phyloP scores from a whole-genome alignment of 2,113 vertebrate genomes.

The Boulengeromyrus knoepffleri region DNA sequence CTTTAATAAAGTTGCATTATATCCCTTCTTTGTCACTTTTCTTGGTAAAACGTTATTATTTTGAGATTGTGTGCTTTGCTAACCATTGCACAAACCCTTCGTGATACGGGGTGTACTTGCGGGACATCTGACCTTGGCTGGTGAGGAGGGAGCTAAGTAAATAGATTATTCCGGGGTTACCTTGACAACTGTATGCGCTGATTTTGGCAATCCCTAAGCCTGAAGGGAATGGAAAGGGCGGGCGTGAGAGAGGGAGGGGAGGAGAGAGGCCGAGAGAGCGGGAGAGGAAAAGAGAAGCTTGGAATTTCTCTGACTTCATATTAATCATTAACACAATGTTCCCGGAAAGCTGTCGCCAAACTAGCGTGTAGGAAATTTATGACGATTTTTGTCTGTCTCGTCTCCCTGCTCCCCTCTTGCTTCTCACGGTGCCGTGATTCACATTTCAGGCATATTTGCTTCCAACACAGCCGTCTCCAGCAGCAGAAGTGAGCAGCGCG shows the following conservation, averaged over 20 bases:
- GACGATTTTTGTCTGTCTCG: conserved; percentile 42
- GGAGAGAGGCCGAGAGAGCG: background rate
- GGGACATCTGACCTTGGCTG: conserved; percentile 81
- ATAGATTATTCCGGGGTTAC: conserved; percentile 87
- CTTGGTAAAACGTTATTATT: conserved; percentile 71
- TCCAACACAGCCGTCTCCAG: conserved; percentile 40
- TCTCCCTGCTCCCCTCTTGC: conserved; percentile 24
- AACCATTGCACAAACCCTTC: conserved; percentile 65
- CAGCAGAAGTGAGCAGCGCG: conserved; percentile 37
- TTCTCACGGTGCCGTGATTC: conserved; percentile 40
- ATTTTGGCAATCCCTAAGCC: conserved; percentile 84
- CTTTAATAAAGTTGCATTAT: conserved; percentile 53
- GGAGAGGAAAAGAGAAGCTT: conserved; percentile 63
- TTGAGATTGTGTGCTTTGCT: conserved; percentile 63
- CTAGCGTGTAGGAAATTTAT: conserved; percentile 59
- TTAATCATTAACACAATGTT: conserved; percentile 84
- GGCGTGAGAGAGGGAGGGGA: conserved; percentile 13
- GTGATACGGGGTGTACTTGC: conserved; percentile 54
- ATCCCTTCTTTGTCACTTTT: conserved; percentile 49
- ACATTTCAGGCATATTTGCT: conserved; percentile 47
- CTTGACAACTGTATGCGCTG: conserved; percentile 92
- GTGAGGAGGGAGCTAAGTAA: conserved; percentile 82
- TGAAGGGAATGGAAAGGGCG: conserved; percentile 24
- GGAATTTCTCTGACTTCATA: conserved; percentile 73
- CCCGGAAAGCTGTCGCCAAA: conserved; percentile 64